Evolutionary conservation across 2,888 invertebrate species (phyloP).

Genomic region (Athalia cordata): DNA sequence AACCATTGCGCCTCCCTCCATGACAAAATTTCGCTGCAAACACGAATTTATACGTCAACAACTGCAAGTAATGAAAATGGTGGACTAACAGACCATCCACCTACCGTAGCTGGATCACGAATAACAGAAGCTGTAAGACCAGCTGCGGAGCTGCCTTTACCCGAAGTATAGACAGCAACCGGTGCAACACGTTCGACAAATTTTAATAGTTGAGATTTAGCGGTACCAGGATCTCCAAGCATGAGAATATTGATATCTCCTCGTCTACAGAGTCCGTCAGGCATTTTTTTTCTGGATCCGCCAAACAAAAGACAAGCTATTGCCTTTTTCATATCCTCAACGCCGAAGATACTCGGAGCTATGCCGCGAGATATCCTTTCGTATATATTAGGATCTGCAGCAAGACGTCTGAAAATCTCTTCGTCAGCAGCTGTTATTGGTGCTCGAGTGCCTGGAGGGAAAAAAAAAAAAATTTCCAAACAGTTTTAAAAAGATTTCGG

Average conservation of each 20-base stretch:
- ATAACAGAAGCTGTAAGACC: constrained; percentile 98
- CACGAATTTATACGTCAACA: constrained; percentile 42
- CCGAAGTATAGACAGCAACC: constrained; percentile 97
- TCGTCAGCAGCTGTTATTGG: constrained; percentile 83
- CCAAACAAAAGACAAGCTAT: constrained; percentile 97
- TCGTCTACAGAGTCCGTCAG: constrained; percentile 95
- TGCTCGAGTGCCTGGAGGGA: constrained; percentile 60
- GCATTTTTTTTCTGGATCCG: constrained; percentile 90
- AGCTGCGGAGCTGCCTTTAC: constrained; percentile 99
- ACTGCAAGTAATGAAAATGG: background rate
- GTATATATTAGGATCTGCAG: constrained; percentile 90
- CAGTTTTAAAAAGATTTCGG: background rate
- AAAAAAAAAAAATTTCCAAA: background rate
- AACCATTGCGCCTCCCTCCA: constrained; percentile 99
- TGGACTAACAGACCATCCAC: background rate
- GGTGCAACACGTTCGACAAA: constrained; percentile 97
- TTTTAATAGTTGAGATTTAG: constrained; percentile 98
- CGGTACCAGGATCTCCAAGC: constrained; percentile 98
- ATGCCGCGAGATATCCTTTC: constrained; percentile 92
- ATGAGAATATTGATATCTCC: constrained; percentile 97
- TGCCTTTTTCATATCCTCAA: constrained; percentile 95
- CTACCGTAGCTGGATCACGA: constrained; percentile 92
- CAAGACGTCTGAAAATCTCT: constrained; percentile 88
- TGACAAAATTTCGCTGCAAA: constrained; percentile 91
- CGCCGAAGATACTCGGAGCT: constrained; percentile 98